phyloP scores from a whole-genome alignment of 1,140 invertebrate genomes.

The Bombus affinis region DNA sequence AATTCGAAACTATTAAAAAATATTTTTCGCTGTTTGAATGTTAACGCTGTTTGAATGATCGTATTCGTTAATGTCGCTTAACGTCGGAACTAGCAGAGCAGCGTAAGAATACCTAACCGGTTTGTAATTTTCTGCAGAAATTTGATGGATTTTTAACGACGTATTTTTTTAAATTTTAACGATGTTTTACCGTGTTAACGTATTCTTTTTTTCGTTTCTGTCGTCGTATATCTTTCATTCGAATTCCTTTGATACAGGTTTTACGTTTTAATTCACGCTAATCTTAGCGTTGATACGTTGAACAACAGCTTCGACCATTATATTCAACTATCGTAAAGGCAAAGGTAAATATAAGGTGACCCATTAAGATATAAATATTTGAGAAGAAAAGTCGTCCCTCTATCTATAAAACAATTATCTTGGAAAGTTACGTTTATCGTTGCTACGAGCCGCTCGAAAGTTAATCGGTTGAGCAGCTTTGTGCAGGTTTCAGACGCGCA shows the following conservation, averaged over 20 bases:
- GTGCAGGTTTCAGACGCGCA: too few relatives aligned
- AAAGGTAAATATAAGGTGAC: neutral
- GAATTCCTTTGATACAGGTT: neutral
- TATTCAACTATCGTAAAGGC: neutral
- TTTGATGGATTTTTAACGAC: neutral
- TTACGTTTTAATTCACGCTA: neutral
- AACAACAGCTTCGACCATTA: too few relatives aligned
- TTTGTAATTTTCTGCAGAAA: neutral
- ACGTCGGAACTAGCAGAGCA: neutral
- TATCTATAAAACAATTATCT: neutral
- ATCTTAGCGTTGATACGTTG: accelerated
- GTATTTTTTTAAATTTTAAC: neutral
- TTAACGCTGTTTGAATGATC: neutral
- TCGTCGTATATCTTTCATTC: neutral
- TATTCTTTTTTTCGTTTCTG: too few relatives aligned
- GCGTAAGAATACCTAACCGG: accelerated
- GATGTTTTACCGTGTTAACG: neutral
- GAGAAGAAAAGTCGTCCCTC: too few relatives aligned
- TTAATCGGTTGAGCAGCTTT: neutral
- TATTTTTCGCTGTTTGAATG: neutral
- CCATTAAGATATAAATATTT: neutral
- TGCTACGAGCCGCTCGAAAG: neutral
- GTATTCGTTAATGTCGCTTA: too few relatives aligned
- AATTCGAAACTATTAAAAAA: neutral
- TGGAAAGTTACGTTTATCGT: neutral